Percentiles rank a stretch among this genome's conserved stretches.
Evolutionary conservation across 2,113 vertebrate species (phyloP).

Genomic region (Erpornis zantholeuca): DNA sequence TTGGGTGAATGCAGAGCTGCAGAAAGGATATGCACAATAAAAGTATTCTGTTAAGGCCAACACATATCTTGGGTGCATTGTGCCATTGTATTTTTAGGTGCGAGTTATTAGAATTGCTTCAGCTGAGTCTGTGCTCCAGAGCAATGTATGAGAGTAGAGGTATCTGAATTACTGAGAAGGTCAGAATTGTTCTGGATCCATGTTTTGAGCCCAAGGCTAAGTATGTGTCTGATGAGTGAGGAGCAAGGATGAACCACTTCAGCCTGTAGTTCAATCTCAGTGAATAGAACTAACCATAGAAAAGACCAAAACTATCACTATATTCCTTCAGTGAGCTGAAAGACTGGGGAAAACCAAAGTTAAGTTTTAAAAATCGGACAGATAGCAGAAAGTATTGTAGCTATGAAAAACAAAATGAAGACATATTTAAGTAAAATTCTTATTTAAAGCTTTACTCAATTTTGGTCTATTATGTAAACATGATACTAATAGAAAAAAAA

Average conservation of each 20-base stretch:
- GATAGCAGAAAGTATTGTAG: neutral
- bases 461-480: neutral
- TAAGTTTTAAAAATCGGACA: neutral
- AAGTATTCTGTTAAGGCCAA: neutral
- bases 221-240: neutral
- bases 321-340: neutral
- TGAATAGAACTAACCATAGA: neutral
- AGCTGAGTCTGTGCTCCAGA: neutral
- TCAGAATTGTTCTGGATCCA: neutral
- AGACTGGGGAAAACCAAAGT: neutral
- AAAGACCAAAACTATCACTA: neutral
- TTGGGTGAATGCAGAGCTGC: neutral
- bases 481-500: neutral
- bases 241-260: neutral
- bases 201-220: neutral
- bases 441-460: neutral
- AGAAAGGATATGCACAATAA: neutral
- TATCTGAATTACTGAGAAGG: neutral
- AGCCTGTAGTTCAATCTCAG: neutral
- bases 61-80: neutral
- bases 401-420: neutral
- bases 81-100: neutral
- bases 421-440: neutral
- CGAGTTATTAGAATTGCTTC: neutral
- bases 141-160: neutral